These are phyloP conservation scores for Scylla paramamosain DNA, from an alignment of 1,140 invertebrate species.

Conservation along the genomic window DNA sequence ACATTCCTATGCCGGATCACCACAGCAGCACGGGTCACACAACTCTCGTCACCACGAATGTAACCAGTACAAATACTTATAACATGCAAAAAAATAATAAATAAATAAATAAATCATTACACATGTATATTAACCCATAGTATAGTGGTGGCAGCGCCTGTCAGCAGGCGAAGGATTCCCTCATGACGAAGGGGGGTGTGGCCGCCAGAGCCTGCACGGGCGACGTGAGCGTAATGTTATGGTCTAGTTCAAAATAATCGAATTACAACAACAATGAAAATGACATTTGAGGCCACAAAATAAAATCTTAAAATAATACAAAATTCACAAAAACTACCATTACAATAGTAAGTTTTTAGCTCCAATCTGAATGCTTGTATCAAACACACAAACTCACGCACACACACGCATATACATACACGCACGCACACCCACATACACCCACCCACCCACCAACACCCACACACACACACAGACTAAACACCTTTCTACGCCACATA, in stretches of 20 bases:
- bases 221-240: slow-evolving; percentile 40
- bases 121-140: slow-evolving; percentile 13
- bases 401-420: slow-evolving; percentile 43
- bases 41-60: slow-evolving; percentile 10
- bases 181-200: neutral
- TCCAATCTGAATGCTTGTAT: slow-evolving; percentile 67
- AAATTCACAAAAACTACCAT: slow-evolving; percentile 30
- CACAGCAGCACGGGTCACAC: neutral
- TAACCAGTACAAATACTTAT: slow-evolving; percentile 24
- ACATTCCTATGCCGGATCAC: neutral
- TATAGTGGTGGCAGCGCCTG: neutral
- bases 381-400: slow-evolving; percentile 54
- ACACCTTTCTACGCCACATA: slow-evolving; percentile 71
- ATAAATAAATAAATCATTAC: neutral
- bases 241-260: neutral
- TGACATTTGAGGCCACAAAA: slow-evolving; percentile 31
- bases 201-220: neutral
- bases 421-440: slow-evolving; percentile 42
- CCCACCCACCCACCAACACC: slow-evolving; percentile 29
- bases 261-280: slow-evolving; percentile 51
- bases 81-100: slow-evolving; percentile 25
- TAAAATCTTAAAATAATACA: slow-evolving; percentile 38
- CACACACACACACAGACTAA: slow-evolving; percentile 60
- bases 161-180: no score
- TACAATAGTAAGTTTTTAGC: slow-evolving; percentile 39